Conservation (phyloP, 2,113 vertebrate genomes). For the Ptychochromis oligacanthus region DNA sequence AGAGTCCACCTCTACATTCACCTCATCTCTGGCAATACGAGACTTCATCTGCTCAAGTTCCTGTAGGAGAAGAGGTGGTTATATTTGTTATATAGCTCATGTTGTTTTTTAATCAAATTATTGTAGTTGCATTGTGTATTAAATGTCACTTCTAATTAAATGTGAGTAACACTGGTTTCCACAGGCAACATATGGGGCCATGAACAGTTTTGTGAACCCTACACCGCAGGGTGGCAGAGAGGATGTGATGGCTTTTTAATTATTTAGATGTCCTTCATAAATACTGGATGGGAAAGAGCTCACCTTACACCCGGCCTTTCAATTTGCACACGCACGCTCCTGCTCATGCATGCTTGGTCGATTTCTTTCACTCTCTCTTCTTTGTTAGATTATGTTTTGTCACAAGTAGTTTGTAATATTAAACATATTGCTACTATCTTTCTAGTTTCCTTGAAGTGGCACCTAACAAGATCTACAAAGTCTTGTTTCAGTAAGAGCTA, state of each 20-base stretch:
- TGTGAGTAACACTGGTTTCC: not conserved
- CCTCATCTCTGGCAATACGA: slow-evolving; percentile 77
- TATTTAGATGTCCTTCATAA: slow-evolving; percentile 72
- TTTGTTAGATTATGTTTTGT: not conserved
- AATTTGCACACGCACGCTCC: not conserved
- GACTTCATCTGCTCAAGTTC: slow-evolving; percentile 79
- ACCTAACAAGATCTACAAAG: not conserved
- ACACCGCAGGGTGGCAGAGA: slow-evolving; percentile 46
- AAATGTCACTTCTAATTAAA: not conserved
- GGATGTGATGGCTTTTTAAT: slow-evolving; percentile 65
- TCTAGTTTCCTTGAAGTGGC: not conserved
- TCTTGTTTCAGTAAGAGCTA: not conserved
- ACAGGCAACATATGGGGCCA: slow-evolving; percentile 4
- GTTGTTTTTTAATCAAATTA: not conserved
- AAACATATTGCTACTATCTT: not conserved
- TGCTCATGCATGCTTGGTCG: not conserved
- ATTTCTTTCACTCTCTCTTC: slow-evolving; percentile 48
- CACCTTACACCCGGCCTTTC: slow-evolving; percentile 55
- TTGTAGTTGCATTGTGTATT: not conserved
- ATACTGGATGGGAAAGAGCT: slow-evolving; percentile 73
- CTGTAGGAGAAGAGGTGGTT: slow-evolving; percentile 46
- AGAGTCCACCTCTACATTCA: slow-evolving; percentile 83
- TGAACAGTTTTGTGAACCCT: slow-evolving; percentile 39
- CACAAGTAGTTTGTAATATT: not conserved
- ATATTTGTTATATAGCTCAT: not conserved